Conservation (phyloP, 2,113 vertebrate species). For the Pteruthius melanotis region DNA sequence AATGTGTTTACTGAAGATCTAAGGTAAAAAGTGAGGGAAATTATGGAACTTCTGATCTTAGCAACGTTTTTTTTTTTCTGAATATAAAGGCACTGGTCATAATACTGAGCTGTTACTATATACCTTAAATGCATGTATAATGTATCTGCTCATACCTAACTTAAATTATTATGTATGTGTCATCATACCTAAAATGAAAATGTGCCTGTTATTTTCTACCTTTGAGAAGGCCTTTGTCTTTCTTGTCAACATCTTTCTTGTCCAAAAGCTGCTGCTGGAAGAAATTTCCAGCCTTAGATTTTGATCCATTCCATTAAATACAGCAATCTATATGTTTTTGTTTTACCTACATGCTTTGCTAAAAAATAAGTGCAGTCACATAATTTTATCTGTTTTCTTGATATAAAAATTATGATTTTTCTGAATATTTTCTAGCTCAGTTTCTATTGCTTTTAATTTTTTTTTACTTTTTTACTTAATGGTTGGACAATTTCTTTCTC, state of each 20-base stretch:
- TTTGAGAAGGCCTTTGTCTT: not conserved
- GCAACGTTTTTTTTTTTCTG: not conserved
- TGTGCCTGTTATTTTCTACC: not conserved
- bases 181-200: not conserved
- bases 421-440: not conserved
- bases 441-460: not conserved
- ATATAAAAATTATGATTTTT: not conserved
- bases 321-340: not conserved
- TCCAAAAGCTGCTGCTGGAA: not conserved
- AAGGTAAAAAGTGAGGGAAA: not conserved
- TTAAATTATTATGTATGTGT: not conserved
- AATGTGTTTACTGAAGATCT: not conserved
- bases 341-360: not conserved
- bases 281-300: not conserved
- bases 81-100: not conserved
- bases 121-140: not conserved
- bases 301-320: not conserved
- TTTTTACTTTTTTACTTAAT: not conserved
- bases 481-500: not conserved
- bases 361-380: not conserved
- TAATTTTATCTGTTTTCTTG: not conserved
- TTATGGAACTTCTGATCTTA: not conserved
- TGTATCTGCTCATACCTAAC: not conserved
- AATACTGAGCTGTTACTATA: not conserved
- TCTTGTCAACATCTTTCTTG: not conserved